Base-by-base conservation (phyloP, 2,888 invertebrate genomes). In the Philopedon plagiatum region DNA sequence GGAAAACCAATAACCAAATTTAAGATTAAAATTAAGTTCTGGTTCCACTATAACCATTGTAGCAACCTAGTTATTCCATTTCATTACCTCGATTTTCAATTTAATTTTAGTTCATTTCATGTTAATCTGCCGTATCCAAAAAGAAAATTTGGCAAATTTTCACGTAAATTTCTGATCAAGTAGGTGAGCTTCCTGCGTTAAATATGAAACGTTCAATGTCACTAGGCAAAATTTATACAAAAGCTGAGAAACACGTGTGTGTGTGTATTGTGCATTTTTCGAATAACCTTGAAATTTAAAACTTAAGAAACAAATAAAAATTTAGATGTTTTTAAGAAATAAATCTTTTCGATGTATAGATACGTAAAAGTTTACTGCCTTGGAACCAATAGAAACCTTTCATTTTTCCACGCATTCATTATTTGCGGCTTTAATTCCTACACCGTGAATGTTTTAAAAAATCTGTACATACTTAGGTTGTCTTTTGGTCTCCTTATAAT, bases 151-250 rank as follows among this genome's bases (percentile, higher is more conserved):
- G 46, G 46, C 46, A 46, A 46, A 46, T 46, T 23, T 46, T 46
- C 46, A 21, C 9, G 46, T 46, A 44, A 9, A 9, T 23, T 23
- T 46, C 46, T 23, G 46, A 46, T 46, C n/a, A 44, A 44, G n/a
- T 46, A 46, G 46, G 46, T 46, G 46, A 46, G 26, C 37, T 51
- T 49, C 23, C 51, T 37, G 32, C 49, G 19, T 19, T 19, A 51
- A 51, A 34, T 63, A 19, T 32, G 13, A 41, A 26, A 44, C 41
- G 11, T 61, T 61, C 61, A 61, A 61, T 61, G 61, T 61, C 61
- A 46, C 61, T 18, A 26, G 44, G 23, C 15, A 21, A 61, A 61
- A 18, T 61, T 46, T 61, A 61, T 18, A 32, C 5, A 37, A 37
- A 26, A 60, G 13, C 19, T 44, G 44, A 19, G 18, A 44, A 19